Percentiles rank a stretch among this genome's conserved stretches.
phyloP scores from a whole-genome alignment of 2,797 vertebrate species.

The Siniperca undulata region DNA sequence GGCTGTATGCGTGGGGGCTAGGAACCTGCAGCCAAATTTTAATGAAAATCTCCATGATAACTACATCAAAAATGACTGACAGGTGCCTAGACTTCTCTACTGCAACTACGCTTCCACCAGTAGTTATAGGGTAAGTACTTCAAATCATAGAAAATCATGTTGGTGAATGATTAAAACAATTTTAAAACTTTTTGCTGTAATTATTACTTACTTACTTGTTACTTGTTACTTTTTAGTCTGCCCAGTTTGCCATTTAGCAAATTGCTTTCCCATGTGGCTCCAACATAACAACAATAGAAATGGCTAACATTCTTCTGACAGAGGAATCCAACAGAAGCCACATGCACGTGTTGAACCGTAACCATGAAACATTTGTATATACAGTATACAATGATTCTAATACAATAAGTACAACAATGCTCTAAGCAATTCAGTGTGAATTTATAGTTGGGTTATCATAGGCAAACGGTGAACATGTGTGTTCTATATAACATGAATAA shows the following conservation, averaged over 20 bases:
- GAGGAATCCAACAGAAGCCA: constrained; percentile 29
- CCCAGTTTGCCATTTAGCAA: not conserved
- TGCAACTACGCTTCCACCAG: not conserved
- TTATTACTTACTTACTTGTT: too few relatives aligned
- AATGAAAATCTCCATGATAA: not conserved
- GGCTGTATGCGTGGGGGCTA: not conserved
- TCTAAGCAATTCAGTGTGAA: constrained; percentile 14
- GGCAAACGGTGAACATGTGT: constrained; percentile 16
- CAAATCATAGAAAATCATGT: not conserved
- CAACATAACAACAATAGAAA: not conserved
- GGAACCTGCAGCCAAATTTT: not conserved
- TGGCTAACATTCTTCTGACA: not conserved
- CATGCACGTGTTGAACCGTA: constrained; percentile 2
- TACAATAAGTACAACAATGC: constrained; percentile 2
- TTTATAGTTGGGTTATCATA: constrained; percentile 21
- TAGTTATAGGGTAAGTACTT: not conserved
- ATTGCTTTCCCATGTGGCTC: not conserved
- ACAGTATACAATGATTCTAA: not conserved
- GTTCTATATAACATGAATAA: constrained; percentile 3
- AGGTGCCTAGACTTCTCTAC: not conserved
- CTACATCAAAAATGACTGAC: not conserved
- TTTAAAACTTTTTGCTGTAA: not conserved
- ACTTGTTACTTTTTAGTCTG: not conserved
- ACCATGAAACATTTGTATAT: constrained; percentile 17
- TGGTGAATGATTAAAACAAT: not conserved